Evolutionary conservation across 1,140 invertebrate species (phyloP).

Genomic region (Drosophila gunungcola): DNA sequence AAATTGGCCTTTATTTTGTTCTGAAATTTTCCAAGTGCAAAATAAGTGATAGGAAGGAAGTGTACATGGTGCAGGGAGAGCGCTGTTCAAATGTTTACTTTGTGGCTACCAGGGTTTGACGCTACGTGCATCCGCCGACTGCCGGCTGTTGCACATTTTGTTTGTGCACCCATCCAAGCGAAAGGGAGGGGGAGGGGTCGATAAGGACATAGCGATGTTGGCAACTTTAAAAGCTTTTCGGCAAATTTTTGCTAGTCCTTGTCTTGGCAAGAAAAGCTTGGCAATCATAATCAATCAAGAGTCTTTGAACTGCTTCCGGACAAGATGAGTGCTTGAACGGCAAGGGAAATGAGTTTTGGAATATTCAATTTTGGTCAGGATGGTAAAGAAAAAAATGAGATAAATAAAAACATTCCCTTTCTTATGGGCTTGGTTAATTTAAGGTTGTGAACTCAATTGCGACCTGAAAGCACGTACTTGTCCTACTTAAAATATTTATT

Average conservation of each 20-base stretch:
- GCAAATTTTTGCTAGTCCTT: slow-evolving; percentile 30
- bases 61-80: background rate
- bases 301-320: slow-evolving; percentile 2
- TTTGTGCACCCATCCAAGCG: slow-evolving; percentile 46
- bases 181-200: background rate
- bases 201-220: slow-evolving; percentile 16
- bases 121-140: slow-evolving; percentile 42
- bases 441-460: too few species aligned
- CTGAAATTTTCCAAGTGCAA: too few species aligned
- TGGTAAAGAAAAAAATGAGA: background rate
- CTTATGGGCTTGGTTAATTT: too few species aligned
- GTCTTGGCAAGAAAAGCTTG: slow-evolving; percentile 11
- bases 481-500: too few species aligned
- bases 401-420: background rate
- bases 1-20: too few species aligned
- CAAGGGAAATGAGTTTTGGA: background rate
- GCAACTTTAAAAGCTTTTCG: slow-evolving; percentile 54
- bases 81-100: slow-evolving; percentile 59
- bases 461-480: too few species aligned
- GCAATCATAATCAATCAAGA: slow-evolving; percentile 41
- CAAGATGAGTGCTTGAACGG: slow-evolving; percentile 3
- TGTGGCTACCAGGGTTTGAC: slow-evolving; percentile 40
- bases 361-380: slow-evolving; percentile 12
- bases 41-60: slow-evolving; percentile 5
- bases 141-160: slow-evolving; percentile 38